These are phyloP conservation scores for Melolontha melolontha DNA, from an alignment of 2,888 invertebrate genomes.

Conservation along the genomic window DNA sequence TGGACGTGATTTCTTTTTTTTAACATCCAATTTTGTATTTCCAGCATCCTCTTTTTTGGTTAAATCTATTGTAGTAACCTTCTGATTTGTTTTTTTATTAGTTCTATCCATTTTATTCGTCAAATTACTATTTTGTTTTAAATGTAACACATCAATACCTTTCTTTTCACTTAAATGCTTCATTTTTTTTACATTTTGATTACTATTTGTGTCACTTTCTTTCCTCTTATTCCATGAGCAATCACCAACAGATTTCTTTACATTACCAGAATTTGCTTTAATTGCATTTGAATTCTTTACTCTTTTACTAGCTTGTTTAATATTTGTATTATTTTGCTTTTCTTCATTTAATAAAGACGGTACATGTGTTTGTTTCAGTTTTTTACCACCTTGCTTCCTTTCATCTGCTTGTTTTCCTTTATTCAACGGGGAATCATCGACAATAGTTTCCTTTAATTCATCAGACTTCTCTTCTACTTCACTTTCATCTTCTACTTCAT, in stretches of 20 bases:
- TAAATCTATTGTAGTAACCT: no score
- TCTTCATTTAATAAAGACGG: conserved; percentile 29
- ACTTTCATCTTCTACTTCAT: conserved; percentile 54
- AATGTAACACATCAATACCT: no score
- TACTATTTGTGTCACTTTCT: conserved; percentile 13
- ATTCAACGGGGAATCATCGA: conserved; percentile 1
- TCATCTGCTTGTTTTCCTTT: conserved; percentile 28
- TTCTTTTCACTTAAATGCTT: no score
- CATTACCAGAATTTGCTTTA: conserved; percentile 24
- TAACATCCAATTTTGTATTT: no score
- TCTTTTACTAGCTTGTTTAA: conserved; percentile 44
- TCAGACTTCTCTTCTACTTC: conserved; percentile 28
- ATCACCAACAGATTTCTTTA: neutral
- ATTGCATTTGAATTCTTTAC: conserved; percentile 42
- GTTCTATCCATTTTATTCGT: no score
- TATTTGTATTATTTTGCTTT: conserved; percentile 14
- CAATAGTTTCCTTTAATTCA: neutral
- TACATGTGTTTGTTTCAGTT: neutral
- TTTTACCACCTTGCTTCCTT: neutral
- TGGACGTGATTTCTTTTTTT: no score
- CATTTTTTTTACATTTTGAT: neutral
- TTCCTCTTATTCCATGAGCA: conserved; percentile 21
- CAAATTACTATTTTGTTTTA: no score
- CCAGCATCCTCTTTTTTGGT: no score
- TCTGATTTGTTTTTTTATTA: no score